These are phyloP conservation scores for Scomber scombrus DNA, from an alignment of 2,113 vertebrate species.

Conservation along the genomic window DNA sequence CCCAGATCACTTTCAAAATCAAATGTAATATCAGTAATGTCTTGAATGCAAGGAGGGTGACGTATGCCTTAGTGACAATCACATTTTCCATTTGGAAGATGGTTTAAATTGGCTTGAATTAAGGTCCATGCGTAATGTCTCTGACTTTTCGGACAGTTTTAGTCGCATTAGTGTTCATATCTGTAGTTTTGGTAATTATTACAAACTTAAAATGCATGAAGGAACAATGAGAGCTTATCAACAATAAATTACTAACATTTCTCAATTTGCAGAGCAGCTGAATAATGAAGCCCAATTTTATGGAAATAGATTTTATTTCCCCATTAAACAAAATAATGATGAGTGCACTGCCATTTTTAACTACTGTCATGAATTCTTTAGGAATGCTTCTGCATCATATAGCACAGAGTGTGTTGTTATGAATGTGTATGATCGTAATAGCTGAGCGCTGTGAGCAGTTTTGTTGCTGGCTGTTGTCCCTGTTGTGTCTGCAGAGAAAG, in stretches of 20 bases:
- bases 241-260: slow-evolving; percentile 9
- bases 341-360: not conserved
- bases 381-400: not conserved
- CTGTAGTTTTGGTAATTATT: slow-evolving; percentile 13
- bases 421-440: slow-evolving; percentile 16
- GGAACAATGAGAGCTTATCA: slow-evolving; percentile 31
- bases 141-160: slow-evolving; percentile 16
- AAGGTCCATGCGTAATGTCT: not conserved
- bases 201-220: slow-evolving; percentile 13
- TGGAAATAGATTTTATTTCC: slow-evolving; percentile 8
- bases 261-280: slow-evolving; percentile 10
- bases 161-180: slow-evolving; percentile 31
- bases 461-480: not conserved
- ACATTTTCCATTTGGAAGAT: slow-evolving; percentile 18
- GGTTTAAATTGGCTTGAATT: slow-evolving; percentile 7
- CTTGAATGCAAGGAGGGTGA: not conserved
- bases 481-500: not conserved
- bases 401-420: slow-evolving; percentile 4
- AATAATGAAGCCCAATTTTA: slow-evolving; percentile 22
- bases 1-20: not conserved
- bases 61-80: not conserved
- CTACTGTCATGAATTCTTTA: not conserved
- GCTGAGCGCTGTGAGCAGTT: not conserved
- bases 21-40: not conserved
- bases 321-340: slow-evolving; percentile 20